These are phyloP conservation scores for Rhinopomastus cyanomelas DNA, from an alignment of 2,113 vertebrate species.

Conservation along the genomic window DNA sequence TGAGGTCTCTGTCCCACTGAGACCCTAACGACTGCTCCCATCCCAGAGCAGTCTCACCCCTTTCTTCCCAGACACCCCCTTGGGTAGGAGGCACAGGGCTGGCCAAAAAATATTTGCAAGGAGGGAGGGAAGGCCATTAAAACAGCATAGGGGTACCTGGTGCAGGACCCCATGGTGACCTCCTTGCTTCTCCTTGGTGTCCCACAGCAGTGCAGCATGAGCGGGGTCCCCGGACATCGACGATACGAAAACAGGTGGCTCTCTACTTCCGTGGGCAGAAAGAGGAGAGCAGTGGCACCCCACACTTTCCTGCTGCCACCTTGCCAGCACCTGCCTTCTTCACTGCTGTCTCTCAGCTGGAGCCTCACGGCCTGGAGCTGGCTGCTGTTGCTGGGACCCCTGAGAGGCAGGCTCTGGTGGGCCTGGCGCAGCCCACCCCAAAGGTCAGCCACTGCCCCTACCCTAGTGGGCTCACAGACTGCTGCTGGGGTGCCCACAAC, in stretches of 20 bases:
- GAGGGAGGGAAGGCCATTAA: not conserved
- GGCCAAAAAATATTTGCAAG: not conserved
- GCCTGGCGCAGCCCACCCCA: slow-evolving; percentile 94
- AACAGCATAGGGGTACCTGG: accelerated
- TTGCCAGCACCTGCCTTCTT: slow-evolving; percentile 93
- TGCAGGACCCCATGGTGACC: not conserved
- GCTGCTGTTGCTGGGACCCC: slow-evolving; percentile 85
- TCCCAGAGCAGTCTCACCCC: not conserved
- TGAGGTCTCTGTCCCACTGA: not conserved
- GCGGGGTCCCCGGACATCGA: slow-evolving; percentile 94
- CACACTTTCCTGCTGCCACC: slow-evolving; percentile 87
- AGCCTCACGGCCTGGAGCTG: slow-evolving; percentile 92
- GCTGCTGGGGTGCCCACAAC: not conserved
- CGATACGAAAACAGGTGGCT: slow-evolving; percentile 97
- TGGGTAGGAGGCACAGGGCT: accelerated
- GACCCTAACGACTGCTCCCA: not conserved
- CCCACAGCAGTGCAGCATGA: slow-evolving; percentile 94
- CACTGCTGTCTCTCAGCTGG: slow-evolving; percentile 93
- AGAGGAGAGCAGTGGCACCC: slow-evolving; percentile 87
- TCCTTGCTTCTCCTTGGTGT: not conserved
- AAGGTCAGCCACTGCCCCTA: slow-evolving; percentile 78
- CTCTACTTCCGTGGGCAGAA: slow-evolving; percentile 98
- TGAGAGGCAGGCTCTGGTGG: slow-evolving; percentile 91
- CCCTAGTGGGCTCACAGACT: accelerated
- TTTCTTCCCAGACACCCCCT: not conserved